phyloP scores from a whole-genome alignment of 37 sponge, comb jelly and placozoan genomes.

The Corticium candelabrum region DNA sequence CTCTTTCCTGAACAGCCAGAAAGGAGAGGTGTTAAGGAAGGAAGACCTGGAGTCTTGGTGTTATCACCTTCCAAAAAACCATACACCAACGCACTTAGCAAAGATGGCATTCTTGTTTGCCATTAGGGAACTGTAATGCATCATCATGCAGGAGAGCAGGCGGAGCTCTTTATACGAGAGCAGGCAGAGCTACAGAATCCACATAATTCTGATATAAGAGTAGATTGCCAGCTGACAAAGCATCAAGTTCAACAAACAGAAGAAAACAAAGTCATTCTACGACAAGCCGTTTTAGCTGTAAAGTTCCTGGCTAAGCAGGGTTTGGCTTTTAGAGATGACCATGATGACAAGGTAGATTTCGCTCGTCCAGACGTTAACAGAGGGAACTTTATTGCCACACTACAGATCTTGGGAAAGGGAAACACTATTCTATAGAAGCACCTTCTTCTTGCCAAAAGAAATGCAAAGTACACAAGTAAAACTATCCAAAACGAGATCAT shows the following conservation, averaged over 20 bases:
- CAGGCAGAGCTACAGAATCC: too few species aligned
- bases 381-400: conserved; percentile 28
- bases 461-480: conserved; percentile 41
- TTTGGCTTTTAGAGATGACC: conserved; percentile 31
- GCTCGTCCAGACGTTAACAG: conserved; percentile 9
- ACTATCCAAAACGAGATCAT: conserved; percentile 35
- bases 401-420: conserved; percentile 17
- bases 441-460: conserved; percentile 18
- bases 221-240: too few species aligned
- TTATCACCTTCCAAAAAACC: neutral
- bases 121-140: neutral
- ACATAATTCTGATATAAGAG: too few species aligned
- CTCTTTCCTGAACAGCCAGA: neutral
- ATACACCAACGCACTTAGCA: neutral
- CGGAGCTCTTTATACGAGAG: neutral
- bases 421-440: conserved; percentile 20
- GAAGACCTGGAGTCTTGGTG: neutral
- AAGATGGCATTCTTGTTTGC: neutral
- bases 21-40: neutral
- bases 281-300: conserved; percentile 27
- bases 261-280: conserved; percentile 29
- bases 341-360: conserved; percentile 43
- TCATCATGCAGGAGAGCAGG: neutral
- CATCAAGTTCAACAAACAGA: conserved; percentile 18
- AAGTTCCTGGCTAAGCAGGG: conserved; percentile 39